phyloP scores from a whole-genome alignment of 2,888 invertebrate species.

The Macrophya annulata region DNA sequence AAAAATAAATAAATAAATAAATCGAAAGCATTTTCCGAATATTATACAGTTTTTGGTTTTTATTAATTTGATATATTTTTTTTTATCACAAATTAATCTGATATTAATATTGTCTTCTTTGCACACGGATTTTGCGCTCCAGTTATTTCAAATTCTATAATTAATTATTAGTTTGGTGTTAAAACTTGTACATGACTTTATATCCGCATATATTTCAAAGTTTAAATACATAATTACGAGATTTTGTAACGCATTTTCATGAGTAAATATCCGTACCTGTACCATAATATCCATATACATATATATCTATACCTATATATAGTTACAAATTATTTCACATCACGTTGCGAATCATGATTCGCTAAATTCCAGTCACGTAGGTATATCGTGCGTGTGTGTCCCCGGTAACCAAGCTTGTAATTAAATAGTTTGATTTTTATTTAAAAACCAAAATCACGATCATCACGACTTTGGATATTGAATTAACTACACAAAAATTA shows the following conservation, averaged over 20 bases:
- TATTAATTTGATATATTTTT: not conserved
- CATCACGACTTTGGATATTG: not conserved
- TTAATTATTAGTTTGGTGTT: not conserved
- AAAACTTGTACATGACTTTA: not conserved
- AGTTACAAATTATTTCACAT: slow-evolving; percentile 39
- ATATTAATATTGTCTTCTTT: not conserved
- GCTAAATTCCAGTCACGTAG: slow-evolving; percentile 39
- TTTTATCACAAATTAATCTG: not conserved
- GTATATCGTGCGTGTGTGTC: not conserved
- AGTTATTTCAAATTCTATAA: not conserved
- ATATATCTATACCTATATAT: not conserved
- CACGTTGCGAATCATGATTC: slow-evolving; percentile 11
- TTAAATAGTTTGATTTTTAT: slow-evolving; percentile 35
- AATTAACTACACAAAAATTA: not conserved
- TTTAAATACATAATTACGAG: not conserved
- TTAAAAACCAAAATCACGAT: not conserved
- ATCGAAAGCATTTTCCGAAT: not conserved
- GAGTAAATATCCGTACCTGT: slow-evolving; percentile 1
- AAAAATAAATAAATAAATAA: not conserved
- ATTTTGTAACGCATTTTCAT: slow-evolving; percentile 1
- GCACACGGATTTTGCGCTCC: not conserved
- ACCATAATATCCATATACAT: no score
- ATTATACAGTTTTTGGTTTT: not conserved
- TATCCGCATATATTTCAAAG: not conserved
- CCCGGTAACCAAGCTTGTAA: not conserved